phyloP scores from a whole-genome alignment of 2,113 vertebrate species.

The Vicugna pacos region DNA sequence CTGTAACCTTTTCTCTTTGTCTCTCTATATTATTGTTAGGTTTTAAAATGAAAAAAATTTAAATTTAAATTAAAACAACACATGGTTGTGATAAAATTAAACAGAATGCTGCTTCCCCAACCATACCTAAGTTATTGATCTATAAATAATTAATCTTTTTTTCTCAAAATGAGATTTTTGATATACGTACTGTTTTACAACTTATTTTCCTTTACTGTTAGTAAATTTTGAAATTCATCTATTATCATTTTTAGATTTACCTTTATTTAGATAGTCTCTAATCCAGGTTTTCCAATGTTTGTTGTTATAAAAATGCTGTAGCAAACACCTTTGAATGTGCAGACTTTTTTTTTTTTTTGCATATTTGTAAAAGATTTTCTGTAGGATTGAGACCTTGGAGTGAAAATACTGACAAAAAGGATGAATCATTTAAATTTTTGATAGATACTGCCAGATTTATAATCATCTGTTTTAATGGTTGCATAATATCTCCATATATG shows the following conservation, averaged over 20 bases:
- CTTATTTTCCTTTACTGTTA: not conserved
- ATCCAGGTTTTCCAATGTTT: not conserved
- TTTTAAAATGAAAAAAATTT: constrained; percentile 48
- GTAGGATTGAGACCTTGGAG: not conserved
- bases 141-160: not conserved
- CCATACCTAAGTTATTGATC: not conserved
- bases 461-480: constrained; percentile 17
- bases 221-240: not conserved
- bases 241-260: not conserved
- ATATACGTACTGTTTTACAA: not conserved
- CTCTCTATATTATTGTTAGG: not conserved
- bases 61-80: constrained; percentile 17
- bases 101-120: not conserved
- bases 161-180: not conserved
- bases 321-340: not conserved
- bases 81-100: not conserved
- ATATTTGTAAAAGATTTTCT: not conserved
- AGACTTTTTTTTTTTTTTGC: not conserved
- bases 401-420: not conserved
- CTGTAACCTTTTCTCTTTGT: not conserved
- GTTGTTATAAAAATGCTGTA: not conserved
- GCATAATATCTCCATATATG: not conserved
- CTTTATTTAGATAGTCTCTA: constrained; percentile 28
- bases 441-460: not conserved
- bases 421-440: constrained; percentile 25